These are phyloP conservation scores for Ennomos quercinarius DNA, from an alignment of 2,888 invertebrate species.

Conservation along the genomic window DNA sequence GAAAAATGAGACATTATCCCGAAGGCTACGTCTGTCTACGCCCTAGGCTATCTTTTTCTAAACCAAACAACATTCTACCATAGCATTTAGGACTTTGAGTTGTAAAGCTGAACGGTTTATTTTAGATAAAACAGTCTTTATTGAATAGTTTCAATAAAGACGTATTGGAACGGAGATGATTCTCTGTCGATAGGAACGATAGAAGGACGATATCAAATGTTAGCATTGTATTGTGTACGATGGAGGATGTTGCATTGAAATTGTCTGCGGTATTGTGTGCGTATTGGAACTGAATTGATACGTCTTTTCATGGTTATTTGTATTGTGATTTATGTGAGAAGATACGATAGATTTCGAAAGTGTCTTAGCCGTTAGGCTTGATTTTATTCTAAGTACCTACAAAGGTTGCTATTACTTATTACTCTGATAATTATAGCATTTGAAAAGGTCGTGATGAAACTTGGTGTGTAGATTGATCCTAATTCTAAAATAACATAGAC, in stretches of 20 bases:
- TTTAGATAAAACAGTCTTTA: background rate
- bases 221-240: slow-evolving; percentile 8
- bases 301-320: slow-evolving; percentile 4
- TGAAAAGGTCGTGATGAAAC: too few species aligned
- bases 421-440: too few species aligned
- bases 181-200: slow-evolving; percentile 26
- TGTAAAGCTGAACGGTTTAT: background rate
- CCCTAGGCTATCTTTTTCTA: slow-evolving; percentile 2
- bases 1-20: slow-evolving; percentile 18
- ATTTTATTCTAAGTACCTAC: too few species aligned
- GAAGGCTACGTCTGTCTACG: slow-evolving; percentile 14
- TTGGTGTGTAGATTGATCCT: too few species aligned
- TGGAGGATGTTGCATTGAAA: background rate
- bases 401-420: too few species aligned
- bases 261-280: slow-evolving; percentile 15
- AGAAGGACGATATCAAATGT: slow-evolving; percentile 23
- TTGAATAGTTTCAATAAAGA: slow-evolving; percentile 19
- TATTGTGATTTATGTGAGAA: slow-evolving; percentile 9
- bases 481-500: too few species aligned
- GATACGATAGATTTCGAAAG: background rate
- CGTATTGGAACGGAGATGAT: slow-evolving; percentile 16
- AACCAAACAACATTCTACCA: background rate
- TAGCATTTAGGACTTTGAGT: slow-evolving; percentile 5
- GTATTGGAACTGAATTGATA: slow-evolving; percentile 16
- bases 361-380: background rate